Base-by-base conservation (phyloP, 2,888 invertebrate species). In the Brachycybe producta region DNA sequence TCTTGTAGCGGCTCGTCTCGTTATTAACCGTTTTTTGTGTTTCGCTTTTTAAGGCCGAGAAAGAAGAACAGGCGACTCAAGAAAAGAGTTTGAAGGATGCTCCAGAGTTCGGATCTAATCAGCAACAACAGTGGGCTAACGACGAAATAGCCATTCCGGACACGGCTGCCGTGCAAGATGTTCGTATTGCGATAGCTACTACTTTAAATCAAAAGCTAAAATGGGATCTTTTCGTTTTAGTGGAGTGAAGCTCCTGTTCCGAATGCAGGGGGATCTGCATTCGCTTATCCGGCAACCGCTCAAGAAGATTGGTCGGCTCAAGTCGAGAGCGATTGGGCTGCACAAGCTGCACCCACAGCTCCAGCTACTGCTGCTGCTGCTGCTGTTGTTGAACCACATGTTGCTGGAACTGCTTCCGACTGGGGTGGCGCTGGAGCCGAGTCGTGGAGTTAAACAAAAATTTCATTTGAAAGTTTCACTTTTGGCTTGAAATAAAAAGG, bases 61-160 rank as follows among this genome's bases (percentile, higher is more conserved):
- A 94, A 72, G 92, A 94, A 62, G 92, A 94, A 67, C 86, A 87
- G 62, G 84, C 83, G 39, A 83, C 82, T 44, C 87, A 87, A 70
- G 87, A 87, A 69, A 74, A 79, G 59, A 75, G 77, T 19, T n/a
- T 49, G 11, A 54, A 49, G 36, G 54, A 54, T 27, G 40, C 45
- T 34, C 41, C 51, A 30, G 49, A 50, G 21, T 46, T 50, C 35
- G 44, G 44, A 23, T 8, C 41, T n/a, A 19, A 35, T 38, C 39
- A 38, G n/a, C 50, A 55, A 13, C 51, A 48, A 36, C 46, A 47
- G 7, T 28, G 51, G n/a, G 49, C 50, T 27, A 53, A 55, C 11
- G 35, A 26, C 2, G 38, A 48, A 23, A 57, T 59, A 40, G 51
- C 53, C 27, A 59, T 42, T 38, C 44, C n/a, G n/a, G n/a, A n/a